A percentile compares a stretch with the other conserved stretches of the same genome.
Conservation (phyloP, 2,797 vertebrate genomes). For the Sebastes alutus region DNA sequence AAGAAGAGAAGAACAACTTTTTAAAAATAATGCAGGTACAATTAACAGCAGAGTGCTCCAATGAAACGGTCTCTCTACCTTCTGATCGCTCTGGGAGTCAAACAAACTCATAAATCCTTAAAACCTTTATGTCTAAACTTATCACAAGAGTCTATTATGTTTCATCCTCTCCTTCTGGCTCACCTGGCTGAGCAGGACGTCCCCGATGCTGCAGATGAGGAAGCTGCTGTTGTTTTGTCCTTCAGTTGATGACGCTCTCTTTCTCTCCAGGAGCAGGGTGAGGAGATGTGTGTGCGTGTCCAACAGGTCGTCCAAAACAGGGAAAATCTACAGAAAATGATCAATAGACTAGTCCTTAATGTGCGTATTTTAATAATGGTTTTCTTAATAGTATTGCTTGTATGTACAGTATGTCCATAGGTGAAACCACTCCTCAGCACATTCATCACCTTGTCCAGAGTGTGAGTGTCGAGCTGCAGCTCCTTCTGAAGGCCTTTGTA, state of each 20-base stretch:
- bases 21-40: no score
- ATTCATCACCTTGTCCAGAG: slow-evolving; percentile 82
- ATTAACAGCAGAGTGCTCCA: no score
- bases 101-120: neutral
- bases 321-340: slow-evolving; percentile 80
- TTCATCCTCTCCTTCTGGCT: slow-evolving; percentile 20
- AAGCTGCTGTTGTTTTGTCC: slow-evolving; percentile 86
- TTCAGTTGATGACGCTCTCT: slow-evolving; percentile 76
- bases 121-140: neutral
- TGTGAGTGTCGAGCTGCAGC: slow-evolving; percentile 86
- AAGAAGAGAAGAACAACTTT: no score
- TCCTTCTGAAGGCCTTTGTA: slow-evolving; percentile 89
- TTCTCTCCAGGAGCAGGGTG: slow-evolving; percentile 88
- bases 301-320: slow-evolving; percentile 89
- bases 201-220: slow-evolving; percentile 88
- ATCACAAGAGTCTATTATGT: neutral
- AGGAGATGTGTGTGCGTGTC: slow-evolving; percentile 90
- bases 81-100: neutral
- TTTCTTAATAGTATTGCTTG: neutral
- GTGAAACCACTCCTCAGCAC: neutral
- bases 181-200: slow-evolving; percentile 89
- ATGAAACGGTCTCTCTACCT: no score
- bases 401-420: neutral
- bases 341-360: neutral
- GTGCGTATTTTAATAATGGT: neutral